Base-by-base conservation (phyloP, 1,140 invertebrate species). In the Eumaeus atala region DNA sequence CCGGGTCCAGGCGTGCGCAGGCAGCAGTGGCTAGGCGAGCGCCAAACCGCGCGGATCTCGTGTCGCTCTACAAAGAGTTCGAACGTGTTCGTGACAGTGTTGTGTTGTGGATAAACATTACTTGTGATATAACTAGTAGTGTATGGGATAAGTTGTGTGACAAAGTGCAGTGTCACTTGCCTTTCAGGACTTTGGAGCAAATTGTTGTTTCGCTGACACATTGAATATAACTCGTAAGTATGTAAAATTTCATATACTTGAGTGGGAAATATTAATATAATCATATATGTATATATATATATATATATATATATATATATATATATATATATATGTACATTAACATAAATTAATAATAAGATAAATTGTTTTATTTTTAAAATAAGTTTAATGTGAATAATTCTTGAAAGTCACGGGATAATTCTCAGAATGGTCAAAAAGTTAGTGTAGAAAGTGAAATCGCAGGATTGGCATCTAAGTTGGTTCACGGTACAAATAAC, bases 1-100 rank as follows among this genome's bases (percentile, higher is more conserved):
- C 75, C 72, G 76, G 78, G 81, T 70, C 65, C 72, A 80, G 81
- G 81, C 81, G 74, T 78, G 81, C 81, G 81, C 81, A 82, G 64
- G 66, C 78, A 77, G 74, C 72, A 84, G 81, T 84, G 52, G 61
- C 70, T 55, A 37, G 56, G 70, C 58, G 65, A 61, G 60, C 59
- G 62, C 62, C 70, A 62, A 17, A 53, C 16, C 44, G 54, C 47
- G 53, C 60, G 66, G 54, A 64, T 67, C 59, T 44, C 55, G 42
- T 49, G 59, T 28, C 21, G 21, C 51, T 62, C 61, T 73, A 73
- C 71, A 68, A 72, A 73, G 74, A 69, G 73, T 74, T 77, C 77
- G 51, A n/a, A n/a, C 48, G 55, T 55, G 60, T 52, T 53, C 54
- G 49, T 33, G 53, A 58, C 52, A 36, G 53, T 57, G 48, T 35